phyloP scores from a whole-genome alignment of 2,888 invertebrate genomes.

The Polymixis lichenea region DNA sequence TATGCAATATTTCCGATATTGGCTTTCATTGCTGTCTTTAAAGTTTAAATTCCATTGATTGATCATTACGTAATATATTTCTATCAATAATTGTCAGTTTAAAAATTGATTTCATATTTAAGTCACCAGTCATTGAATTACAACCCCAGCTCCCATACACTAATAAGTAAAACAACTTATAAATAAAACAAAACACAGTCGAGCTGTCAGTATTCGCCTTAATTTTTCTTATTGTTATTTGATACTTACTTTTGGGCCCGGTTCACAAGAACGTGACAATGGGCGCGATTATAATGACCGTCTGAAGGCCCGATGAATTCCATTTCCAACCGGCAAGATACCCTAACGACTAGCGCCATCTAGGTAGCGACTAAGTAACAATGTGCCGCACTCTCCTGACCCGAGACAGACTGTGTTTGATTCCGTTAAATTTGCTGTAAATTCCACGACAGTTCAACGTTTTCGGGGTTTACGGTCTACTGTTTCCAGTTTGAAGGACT shows the following conservation, averaged over 20 bases:
- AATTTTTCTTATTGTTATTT: constrained; percentile 68
- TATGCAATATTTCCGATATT: constrained; percentile 15
- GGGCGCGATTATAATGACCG: constrained; percentile 64
- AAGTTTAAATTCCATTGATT: background rate
- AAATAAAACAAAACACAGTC: constrained; percentile 54
- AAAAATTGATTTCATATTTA: background rate
- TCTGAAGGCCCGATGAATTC: constrained; percentile 60
- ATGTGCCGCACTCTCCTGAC: constrained; percentile 33
- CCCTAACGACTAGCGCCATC: constrained; percentile 63
- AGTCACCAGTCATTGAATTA: background rate
- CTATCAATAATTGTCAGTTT: too few relatives aligned
- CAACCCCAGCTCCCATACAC: constrained; percentile 16
- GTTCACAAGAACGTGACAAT: constrained; percentile 68
- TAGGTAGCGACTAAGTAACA: constrained; percentile 57
- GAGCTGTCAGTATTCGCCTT: constrained; percentile 55
- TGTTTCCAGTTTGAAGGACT: constrained; percentile 34
- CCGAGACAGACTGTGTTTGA: constrained; percentile 50
- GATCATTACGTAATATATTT: background rate
- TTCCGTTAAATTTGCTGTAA: constrained; percentile 58
- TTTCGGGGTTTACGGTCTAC: constrained; percentile 47
- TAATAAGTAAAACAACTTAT: constrained; percentile 48
- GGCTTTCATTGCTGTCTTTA: background rate
- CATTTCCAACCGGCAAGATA: constrained; percentile 46
- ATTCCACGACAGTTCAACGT: constrained; percentile 57
- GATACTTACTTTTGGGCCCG: constrained; percentile 62